A percentile compares a stretch with the other conserved stretches of the same genome.
Conservation (phyloP, 2,797 vertebrate species). For the Acanthiza pusilla region DNA sequence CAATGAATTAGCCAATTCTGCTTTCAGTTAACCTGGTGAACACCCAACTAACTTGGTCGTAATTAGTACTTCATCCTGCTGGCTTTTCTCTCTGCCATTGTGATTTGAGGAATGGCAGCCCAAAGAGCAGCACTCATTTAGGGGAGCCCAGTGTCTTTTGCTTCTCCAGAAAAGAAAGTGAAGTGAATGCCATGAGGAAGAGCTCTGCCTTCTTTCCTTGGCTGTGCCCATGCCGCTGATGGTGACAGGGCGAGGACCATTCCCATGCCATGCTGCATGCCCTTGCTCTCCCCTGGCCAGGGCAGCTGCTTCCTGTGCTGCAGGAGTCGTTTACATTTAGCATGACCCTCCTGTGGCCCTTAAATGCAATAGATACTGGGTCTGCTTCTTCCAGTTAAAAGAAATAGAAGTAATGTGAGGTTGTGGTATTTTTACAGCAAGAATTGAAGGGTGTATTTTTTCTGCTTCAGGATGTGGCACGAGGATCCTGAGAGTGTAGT, state of each 20-base stretch:
- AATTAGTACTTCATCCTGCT: background rate
- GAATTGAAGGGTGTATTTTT: background rate
- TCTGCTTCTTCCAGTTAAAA: background rate
- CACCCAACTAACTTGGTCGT: accelerated
- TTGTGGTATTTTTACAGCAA: background rate
- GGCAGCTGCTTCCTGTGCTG: background rate
- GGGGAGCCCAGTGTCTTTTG: background rate
- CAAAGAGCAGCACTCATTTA: background rate
- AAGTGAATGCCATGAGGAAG: background rate
- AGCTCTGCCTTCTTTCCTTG: background rate
- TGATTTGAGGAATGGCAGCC: background rate
- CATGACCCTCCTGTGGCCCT: background rate
- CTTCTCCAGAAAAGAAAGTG: background rate
- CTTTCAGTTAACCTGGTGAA: background rate
- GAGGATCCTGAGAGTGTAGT: background rate
- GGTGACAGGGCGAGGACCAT: background rate
- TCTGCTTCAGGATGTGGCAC: background rate
- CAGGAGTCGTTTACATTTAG: background rate
- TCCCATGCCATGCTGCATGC: too few relatives aligned
- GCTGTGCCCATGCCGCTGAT: background rate
- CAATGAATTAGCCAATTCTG: background rate
- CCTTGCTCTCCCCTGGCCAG: accelerated
- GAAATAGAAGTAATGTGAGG: background rate
- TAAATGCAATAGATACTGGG: background rate
- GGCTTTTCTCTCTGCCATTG: background rate